A percentile compares a stretch with the other conserved stretches of the same genome.
These are phyloP conservation scores for Darevskia nairensis DNA, from an alignment of 2,797 vertebrate species.

Conservation along the genomic window DNA sequence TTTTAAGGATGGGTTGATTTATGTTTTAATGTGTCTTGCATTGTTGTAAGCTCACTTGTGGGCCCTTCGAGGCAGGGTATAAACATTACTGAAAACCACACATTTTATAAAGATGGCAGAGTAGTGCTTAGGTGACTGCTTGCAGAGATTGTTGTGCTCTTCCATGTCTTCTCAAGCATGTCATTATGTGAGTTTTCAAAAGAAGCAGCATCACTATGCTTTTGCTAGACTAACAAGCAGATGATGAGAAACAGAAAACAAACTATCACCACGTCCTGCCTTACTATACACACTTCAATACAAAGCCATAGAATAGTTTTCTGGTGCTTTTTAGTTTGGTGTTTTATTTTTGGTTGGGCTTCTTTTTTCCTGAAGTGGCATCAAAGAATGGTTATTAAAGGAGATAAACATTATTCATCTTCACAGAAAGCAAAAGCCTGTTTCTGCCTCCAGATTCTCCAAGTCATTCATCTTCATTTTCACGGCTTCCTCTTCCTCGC, in stretches of 20 bases:
- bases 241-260: neutral
- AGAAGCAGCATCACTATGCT: neutral
- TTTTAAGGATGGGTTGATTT: too few relatives aligned
- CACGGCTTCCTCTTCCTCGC: conserved; percentile 61
- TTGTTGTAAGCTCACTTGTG: too few relatives aligned
- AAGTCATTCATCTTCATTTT: conserved; percentile 76
- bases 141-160: neutral
- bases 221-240: neutral
- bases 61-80: too few relatives aligned
- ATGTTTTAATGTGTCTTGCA: too few relatives aligned
- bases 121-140: neutral
- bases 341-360: conserved; percentile 20
- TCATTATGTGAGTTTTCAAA: neutral
- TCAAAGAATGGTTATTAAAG: conserved; percentile 46
- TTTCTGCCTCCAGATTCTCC: conserved; percentile 78
- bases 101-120: too few relatives aligned
- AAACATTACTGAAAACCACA: too few relatives aligned
- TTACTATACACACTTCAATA: neutral
- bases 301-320: conserved; percentile 33
- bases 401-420: conserved; percentile 77
- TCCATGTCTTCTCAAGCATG: too few relatives aligned
- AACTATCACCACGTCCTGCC: neutral
- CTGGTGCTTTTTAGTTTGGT: neutral
- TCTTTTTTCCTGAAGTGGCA: conserved; percentile 5
- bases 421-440: conserved; percentile 83